phyloP scores from a whole-genome alignment of 23 tunicate genomes.

The Oikopleura dioica region DNA sequence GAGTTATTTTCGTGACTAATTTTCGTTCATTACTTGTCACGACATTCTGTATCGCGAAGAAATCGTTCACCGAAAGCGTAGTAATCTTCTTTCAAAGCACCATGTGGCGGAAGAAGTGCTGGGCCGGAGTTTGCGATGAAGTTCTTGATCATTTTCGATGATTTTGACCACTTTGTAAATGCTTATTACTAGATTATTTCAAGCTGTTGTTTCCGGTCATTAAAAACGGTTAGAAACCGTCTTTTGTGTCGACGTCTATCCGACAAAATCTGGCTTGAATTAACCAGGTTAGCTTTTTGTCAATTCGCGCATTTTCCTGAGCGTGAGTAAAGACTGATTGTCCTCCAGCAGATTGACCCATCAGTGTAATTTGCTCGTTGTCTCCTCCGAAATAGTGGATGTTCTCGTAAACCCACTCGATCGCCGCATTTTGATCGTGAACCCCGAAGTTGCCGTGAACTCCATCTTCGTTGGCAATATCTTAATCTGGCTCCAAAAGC shows the following conservation, averaged over 20 bases:
- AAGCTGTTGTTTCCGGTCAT: too few relatives aligned
- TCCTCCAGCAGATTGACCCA: constrained; percentile 8
- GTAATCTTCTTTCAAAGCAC: background rate
- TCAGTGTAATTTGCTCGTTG: background rate
- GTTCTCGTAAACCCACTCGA: background rate
- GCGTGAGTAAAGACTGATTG: background rate
- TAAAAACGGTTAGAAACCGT: too few relatives aligned
- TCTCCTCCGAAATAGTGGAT: background rate
- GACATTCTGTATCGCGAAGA: background rate
- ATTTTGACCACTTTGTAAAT: too few relatives aligned
- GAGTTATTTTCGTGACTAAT: too few relatives aligned
- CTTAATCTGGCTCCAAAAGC: background rate
- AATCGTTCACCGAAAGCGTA: background rate
- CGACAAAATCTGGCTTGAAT: too few relatives aligned
- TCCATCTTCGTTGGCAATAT: background rate
- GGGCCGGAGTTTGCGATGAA: background rate
- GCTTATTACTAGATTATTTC: too few relatives aligned
- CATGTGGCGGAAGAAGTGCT: background rate
- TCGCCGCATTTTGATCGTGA: background rate
- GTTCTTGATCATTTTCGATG: too few relatives aligned
- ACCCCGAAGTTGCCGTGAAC: background rate
- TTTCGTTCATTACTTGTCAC: too few relatives aligned
- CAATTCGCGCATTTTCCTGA: too few relatives aligned
- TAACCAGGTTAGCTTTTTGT: too few relatives aligned
- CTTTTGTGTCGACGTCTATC: too few relatives aligned